Base-by-base conservation (phyloP, 2,113 vertebrate species). In the Epinephelus cyanopodus region DNA sequence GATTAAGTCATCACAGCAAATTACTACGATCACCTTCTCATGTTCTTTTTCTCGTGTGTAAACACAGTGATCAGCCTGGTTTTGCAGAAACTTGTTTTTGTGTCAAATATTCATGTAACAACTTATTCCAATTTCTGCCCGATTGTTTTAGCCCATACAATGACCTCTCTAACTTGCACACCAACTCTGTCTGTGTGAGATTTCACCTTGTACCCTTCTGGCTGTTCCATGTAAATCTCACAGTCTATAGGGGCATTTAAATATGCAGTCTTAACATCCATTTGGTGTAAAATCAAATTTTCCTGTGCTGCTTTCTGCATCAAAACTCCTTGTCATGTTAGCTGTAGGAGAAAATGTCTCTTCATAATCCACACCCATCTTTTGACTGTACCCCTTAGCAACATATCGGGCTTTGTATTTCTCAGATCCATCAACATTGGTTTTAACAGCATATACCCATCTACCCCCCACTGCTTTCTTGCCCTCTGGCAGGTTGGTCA, bases 401-500 rank as follows among this genome's bases (percentile, higher is more conserved):
- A 72, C 53, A 27, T 57, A 71, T 37, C 29, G 4, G 4, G 33
- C 29, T 2, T 56, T 71, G 52, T 71, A 71, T 5, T 39, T 37
- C 2, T 56, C 37, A 45, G 52, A 18, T 57, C 54, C 37, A 45
- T 45, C 68, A 42, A 23, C 6, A 57, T 18, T 57, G 17, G 2
- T 18, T 45, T 58, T 72, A 12, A 58, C 5, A 2, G 27, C 18
- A n/a, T n/a, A 54, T 2, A 69, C 66, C 66, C 27, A 69, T 69
- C 27, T n/a, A 29, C 25, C 25, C 11, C 66, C 72, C 58, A 61
- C 72, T 74, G 19, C 29, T 27, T 64, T 45, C 33, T 73, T 81
- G 11, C 47, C 45, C 27, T 42, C 3, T 1, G 33, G 37, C 6
- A 76, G 3, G 1, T 0, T 45, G 19, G 33, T 69, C 0, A 69